These are phyloP conservation scores for Gnathonemus echidnorhynchus DNA, from an alignment of 2,113 vertebrate genomes.

Conservation along the genomic window DNA sequence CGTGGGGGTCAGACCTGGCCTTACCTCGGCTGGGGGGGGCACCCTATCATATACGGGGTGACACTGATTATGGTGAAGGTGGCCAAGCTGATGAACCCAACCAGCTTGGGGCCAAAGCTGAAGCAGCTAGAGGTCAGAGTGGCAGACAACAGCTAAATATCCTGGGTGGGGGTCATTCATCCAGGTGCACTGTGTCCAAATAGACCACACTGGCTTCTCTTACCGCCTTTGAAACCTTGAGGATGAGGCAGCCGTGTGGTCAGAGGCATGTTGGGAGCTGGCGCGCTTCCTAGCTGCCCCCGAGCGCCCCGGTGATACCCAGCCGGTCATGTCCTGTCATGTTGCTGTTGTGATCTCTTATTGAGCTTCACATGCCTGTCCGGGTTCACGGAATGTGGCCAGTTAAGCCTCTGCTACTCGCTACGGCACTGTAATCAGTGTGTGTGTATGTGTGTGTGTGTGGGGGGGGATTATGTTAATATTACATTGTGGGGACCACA, in stretches of 20 bases:
- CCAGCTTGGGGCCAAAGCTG: conserved; percentile 59
- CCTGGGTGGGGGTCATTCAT: neutral
- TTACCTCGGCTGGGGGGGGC: conserved; percentile 66
- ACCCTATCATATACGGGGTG: conserved; percentile 77
- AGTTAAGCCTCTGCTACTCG: conserved; percentile 16
- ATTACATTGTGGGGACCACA: too few species aligned
- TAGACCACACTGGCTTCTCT: neutral
- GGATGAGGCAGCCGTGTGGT: neutral
- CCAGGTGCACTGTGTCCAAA: neutral
- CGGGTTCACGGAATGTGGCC: neutral
- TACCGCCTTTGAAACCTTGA: neutral
- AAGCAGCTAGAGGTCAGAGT: neutral
- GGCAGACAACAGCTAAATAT: too few species aligned
- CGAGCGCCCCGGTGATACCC: conserved; percentile 5
- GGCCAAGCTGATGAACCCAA: conserved; percentile 84
- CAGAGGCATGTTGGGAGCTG: conserved; percentile 1
- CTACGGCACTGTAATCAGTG: neutral
- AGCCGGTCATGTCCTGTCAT: conserved; percentile 51
- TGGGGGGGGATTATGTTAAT: too few species aligned
- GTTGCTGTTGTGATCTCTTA: conserved; percentile 51
- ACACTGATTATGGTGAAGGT: conserved; percentile 81
- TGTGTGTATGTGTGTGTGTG: neutral
- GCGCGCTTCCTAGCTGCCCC: neutral
- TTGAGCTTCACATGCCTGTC: conserved; percentile 50
- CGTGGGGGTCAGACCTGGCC: neutral